Percentiles rank a stretch among this genome's conserved stretches.
phyloP scores from a whole-genome alignment of 2,113 vertebrate species.

The Atlantisia rogersi region DNA sequence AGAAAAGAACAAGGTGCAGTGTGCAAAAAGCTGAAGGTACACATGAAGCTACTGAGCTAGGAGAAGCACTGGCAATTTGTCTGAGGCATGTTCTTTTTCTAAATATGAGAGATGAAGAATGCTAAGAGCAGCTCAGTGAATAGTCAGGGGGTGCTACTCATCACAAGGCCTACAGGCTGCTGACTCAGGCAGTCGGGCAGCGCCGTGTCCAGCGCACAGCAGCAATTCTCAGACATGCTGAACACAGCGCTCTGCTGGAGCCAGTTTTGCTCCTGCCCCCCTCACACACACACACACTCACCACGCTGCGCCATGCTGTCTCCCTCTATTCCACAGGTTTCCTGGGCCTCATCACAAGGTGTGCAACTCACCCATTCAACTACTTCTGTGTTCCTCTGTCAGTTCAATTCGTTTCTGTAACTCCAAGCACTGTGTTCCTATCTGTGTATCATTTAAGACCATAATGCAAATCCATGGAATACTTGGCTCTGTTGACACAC shows the following conservation, averaged over 20 bases:
- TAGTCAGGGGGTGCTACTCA: conserved; percentile 21
- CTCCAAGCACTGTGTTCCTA: not conserved
- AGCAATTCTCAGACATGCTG: conserved; percentile 29
- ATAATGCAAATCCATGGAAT: not conserved
- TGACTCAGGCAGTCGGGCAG: not conserved
- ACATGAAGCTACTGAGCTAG: not conserved
- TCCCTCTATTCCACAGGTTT: not conserved
- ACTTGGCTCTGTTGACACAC: not conserved
- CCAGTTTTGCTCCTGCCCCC: not conserved
- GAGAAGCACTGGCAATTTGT: conserved; percentile 15
- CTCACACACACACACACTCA: not conserved
- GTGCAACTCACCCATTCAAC: not conserved
- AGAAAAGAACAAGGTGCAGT: too few relatives aligned
- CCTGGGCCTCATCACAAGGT: not conserved
- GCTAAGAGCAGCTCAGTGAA: conserved; percentile 7
- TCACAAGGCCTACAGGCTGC: conserved; percentile 24
- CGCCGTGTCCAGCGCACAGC: conserved; percentile 14
- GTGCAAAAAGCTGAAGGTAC: not conserved
- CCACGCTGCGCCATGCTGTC: not conserved
- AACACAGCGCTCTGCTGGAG: conserved; percentile 13
- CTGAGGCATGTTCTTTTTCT: not conserved
- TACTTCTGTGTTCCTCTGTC: not conserved
- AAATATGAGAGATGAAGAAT: conserved; percentile 4
- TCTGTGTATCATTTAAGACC: not conserved
- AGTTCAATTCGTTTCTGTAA: not conserved